Percentiles rank a stretch among this genome's conserved stretches.
Evolutionary conservation across 2,888 invertebrate genomes (phyloP).

Genomic region (Chironomus riparius): DNA sequence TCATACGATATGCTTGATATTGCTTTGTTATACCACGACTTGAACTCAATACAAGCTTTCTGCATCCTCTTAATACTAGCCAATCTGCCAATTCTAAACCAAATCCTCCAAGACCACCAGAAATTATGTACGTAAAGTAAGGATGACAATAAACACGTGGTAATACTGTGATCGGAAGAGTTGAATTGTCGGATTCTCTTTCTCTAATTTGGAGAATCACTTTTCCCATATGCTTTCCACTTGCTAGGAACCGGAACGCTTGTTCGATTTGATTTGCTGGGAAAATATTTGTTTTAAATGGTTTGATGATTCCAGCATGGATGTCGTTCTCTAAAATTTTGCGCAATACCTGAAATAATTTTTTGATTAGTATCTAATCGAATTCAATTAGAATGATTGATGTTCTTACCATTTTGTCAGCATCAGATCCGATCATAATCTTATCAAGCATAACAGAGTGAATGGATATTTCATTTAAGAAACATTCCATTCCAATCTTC

Average conservation of each 20-base stretch:
- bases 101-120: conserved; percentile 84
- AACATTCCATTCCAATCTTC: conserved; percentile 77
- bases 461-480: conserved; percentile 84
- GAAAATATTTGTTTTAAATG: not conserved
- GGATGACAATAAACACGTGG: conserved; percentile 10
- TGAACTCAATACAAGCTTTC: conserved; percentile 68
- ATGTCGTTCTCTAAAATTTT: conserved; percentile 45
- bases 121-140: conserved; percentile 46
- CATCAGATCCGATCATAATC: conserved; percentile 56
- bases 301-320: not conserved
- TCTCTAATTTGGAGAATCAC: not conserved
- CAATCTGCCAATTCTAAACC: conserved; percentile 83
- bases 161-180: not conserved
- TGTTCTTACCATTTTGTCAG: conserved; percentile 48
- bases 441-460: conserved; percentile 88
- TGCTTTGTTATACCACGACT: conserved; percentile 69
- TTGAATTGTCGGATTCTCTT: not conserved
- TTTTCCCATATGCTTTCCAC: conserved; percentile 2
- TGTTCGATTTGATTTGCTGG: not conserved
- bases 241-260: not conserved
- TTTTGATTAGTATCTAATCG: not conserved
- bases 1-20: conserved; percentile 66
- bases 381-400: not conserved
- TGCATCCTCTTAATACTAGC: conserved; percentile 73
- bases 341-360: conserved; percentile 40